phyloP scores from a whole-genome alignment of 2,797 vertebrate genomes.

The Cheracebus regulus region DNA sequence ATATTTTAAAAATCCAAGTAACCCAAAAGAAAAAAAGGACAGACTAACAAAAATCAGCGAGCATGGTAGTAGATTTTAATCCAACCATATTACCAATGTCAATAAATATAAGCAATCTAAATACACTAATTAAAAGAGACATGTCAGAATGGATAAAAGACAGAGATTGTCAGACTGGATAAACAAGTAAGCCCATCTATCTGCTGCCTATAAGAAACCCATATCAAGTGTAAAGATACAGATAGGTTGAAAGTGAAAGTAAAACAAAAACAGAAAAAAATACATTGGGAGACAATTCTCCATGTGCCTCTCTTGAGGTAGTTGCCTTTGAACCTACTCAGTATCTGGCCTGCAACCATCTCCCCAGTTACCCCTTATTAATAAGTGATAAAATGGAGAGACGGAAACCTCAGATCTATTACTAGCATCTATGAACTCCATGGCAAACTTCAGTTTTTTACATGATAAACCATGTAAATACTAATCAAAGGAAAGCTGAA shows the following conservation, averaged over 20 bases:
- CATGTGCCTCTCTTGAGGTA: not conserved
- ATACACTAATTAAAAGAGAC: not conserved
- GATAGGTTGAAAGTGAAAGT: not conserved
- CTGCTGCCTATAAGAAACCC: not conserved
- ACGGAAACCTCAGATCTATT: not conserved
- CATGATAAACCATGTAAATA: not conserved
- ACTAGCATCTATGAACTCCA: not conserved
- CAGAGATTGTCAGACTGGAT: not conserved
- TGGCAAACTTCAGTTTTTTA: constrained; percentile 26
- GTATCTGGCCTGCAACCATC: not conserved
- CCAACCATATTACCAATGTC: not conserved
- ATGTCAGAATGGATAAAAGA: not conserved
- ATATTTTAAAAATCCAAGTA: not conserved
- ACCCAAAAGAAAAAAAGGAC: not conserved
- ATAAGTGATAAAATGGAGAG: not conserved
- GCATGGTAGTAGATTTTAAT: not conserved
- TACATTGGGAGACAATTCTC: not conserved
- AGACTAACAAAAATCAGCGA: not conserved
- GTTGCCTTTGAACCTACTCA: not conserved
- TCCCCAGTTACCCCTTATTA: not conserved
- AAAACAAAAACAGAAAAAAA: not conserved
- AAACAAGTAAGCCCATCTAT: not conserved
- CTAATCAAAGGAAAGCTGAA: not conserved
- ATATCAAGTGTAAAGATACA: constrained; percentile 5
- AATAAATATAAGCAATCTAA: constrained; percentile 41